A percentile compares a stretch with the other conserved stretches of the same genome.
Conservation (phyloP, 1,140 invertebrate species). For the Agraylea sexmaculata region DNA sequence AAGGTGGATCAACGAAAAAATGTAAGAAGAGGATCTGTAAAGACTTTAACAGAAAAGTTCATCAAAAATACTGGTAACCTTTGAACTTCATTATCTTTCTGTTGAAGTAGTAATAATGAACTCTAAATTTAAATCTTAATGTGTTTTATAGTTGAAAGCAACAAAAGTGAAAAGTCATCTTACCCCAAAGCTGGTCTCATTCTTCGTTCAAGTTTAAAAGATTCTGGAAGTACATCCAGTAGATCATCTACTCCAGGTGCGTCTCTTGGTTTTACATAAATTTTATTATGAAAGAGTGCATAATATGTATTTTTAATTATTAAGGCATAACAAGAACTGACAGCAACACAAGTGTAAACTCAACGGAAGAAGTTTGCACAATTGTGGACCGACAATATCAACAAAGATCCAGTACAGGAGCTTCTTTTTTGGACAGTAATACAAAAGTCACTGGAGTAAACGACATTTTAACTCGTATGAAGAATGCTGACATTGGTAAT, state of each 20-base stretch:
- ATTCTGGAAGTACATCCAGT: constrained; percentile 24
- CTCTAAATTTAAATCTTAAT: not conserved
- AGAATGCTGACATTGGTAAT: constrained; percentile 54
- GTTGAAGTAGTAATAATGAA: not conserved
- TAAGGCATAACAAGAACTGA: constrained; percentile 13
- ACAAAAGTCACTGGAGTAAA: constrained; percentile 56
- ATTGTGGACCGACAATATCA: constrained; percentile 24
- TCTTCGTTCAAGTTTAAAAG: constrained; percentile 45
- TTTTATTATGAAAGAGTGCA: constrained; percentile 1
- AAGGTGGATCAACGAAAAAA: constrained; percentile 28
- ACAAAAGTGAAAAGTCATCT: constrained; percentile 36
- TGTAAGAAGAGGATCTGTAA: constrained; percentile 53
- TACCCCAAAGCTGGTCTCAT: constrained; percentile 58
- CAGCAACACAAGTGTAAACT: constrained; percentile 22
- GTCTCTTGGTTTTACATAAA: not conserved
- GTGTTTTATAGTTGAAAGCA: constrained; percentile 34
- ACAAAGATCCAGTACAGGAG: constrained; percentile 4
- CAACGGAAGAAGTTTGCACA: constrained; percentile 21
- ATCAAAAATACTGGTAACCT: constrained; percentile 52
- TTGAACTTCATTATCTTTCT: not conserved
- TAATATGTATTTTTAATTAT: not conserved
- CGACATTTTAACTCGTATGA: constrained; percentile 62
- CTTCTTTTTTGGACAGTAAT: constrained; percentile 52
- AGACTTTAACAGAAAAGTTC: constrained; percentile 60
- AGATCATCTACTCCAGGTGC: constrained; percentile 20